A percentile compares a stretch with the other conserved stretches of the same genome.
phyloP scores from a whole-genome alignment of 2,888 invertebrate species.

The Drosophila ezoana region DNA sequence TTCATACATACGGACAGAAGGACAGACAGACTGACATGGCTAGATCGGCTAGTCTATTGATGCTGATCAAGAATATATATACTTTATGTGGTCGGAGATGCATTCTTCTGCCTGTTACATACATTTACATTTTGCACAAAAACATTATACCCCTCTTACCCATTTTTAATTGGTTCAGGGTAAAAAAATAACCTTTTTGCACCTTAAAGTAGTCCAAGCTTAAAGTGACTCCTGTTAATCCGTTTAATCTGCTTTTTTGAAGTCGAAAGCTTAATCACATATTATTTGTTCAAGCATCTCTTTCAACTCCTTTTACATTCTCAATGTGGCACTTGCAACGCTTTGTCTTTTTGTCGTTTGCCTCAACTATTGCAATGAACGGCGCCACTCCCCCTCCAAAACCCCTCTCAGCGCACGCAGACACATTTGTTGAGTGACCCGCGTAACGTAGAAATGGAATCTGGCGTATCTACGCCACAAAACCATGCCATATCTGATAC shows the following conservation, averaged over 20 bases:
- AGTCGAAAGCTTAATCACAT: constrained; percentile 25
- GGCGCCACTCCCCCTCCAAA: neutral
- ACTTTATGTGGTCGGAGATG: too few species aligned
- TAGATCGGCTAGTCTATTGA: too few species aligned
- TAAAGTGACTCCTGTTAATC: neutral
- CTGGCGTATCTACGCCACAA: constrained; percentile 51
- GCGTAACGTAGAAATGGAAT: constrained; percentile 53
- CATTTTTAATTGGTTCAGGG: too few species aligned
- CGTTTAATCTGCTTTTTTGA: neutral
- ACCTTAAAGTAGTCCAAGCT: neutral
- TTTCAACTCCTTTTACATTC: constrained; percentile 18
- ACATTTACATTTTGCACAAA: too few species aligned
- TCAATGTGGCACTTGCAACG: constrained; percentile 24
- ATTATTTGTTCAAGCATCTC: constrained; percentile 34
- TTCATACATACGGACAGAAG: too few species aligned
- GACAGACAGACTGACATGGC: too few species aligned
- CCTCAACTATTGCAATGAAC: constrained; percentile 46
- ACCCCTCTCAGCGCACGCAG: neutral
- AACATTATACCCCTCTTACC: too few species aligned
- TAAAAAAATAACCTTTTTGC: neutral
- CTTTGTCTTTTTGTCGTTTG: constrained; percentile 38
- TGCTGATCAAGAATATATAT: too few species aligned
- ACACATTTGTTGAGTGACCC: constrained; percentile 42
- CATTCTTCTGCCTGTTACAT: too few species aligned
- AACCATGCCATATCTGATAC: constrained; percentile 44